Conservation (phyloP, 2,797 vertebrate species). For the Mormyrops boulengeri region DNA sequence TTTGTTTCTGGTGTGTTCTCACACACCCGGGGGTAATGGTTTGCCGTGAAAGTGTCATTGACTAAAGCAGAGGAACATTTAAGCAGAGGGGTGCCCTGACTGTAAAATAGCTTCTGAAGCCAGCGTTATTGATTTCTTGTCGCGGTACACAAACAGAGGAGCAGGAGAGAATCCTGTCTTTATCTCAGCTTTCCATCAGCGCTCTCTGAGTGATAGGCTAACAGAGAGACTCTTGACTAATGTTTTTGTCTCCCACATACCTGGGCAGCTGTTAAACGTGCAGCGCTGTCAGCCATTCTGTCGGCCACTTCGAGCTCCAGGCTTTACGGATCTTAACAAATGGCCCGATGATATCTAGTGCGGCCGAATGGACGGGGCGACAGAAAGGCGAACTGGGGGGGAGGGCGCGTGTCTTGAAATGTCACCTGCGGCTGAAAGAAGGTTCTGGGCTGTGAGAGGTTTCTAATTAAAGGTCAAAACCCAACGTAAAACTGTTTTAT, state of each 20-base stretch:
- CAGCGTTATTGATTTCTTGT: conserved; percentile 67
- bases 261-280: conserved; percentile 2
- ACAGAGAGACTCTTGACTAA: conserved; percentile 40
- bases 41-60: conserved; percentile 65
- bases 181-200: conserved; percentile 62
- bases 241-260: conserved; percentile 44
- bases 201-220: conserved; percentile 51
- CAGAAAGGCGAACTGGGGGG: conserved; percentile 16
- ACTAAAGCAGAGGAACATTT: conserved; percentile 75
- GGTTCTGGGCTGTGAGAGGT: conserved; percentile 52
- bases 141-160: conserved; percentile 58
- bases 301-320: conserved; percentile 27
- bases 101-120: conserved; percentile 67
- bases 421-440: conserved; percentile 62
- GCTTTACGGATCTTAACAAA: conserved; percentile 59
- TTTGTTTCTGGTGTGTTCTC: conserved; percentile 65
- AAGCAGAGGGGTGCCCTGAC: conserved; percentile 58
- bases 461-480: conserved; percentile 71
- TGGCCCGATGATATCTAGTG: conserved; percentile 61
- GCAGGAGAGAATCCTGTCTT: conserved; percentile 53
- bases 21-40: conserved; percentile 57
- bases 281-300: conserved; percentile 27
- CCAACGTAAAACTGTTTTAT: conserved; percentile 53
- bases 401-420: conserved; percentile 68
- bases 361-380: conserved; percentile 37